Percentiles rank a stretch among this genome's conserved stretches.
These are phyloP conservation scores for Siderastrea siderea DNA, from an alignment of 92 coral and sea anemone genomes.

Conservation along the genomic window DNA sequence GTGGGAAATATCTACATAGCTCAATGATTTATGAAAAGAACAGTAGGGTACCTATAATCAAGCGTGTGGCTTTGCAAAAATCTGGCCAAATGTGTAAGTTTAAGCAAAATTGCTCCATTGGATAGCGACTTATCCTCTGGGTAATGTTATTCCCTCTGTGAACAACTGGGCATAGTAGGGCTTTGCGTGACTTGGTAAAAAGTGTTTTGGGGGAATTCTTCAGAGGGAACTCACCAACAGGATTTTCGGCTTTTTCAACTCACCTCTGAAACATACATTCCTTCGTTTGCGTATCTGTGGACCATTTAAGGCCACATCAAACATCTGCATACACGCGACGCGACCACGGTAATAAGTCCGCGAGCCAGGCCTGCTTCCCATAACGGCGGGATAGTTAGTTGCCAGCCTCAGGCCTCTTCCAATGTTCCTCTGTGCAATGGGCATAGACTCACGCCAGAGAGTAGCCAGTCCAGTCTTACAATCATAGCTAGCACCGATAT, in stretches of 20 bases:
- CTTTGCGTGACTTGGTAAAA: too few species aligned
- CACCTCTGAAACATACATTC: constrained; percentile 74
- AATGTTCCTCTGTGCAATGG: constrained; percentile 73
- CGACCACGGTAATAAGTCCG: constrained; percentile 74
- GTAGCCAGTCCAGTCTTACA: constrained; percentile 74
- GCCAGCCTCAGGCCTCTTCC: constrained; percentile 76
- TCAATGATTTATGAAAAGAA: too few species aligned
- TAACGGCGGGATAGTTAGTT: constrained; percentile 76
- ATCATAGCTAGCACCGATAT: constrained; percentile 73
- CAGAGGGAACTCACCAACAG: too few species aligned
- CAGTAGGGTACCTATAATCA: too few species aligned
- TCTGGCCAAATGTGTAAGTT: too few species aligned
- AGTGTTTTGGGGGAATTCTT: too few species aligned
- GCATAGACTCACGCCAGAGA: constrained; percentile 71
- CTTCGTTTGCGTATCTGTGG: constrained; percentile 63
- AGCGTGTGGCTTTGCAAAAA: too few species aligned
- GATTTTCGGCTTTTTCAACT: not conserved
- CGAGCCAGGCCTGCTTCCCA: constrained; percentile 76
- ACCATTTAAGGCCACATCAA: constrained; percentile 74
- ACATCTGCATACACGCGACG: constrained; percentile 75
- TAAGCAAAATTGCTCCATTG: too few species aligned
- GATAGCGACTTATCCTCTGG: too few species aligned
- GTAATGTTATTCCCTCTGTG: too few species aligned
- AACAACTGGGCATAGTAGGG: too few species aligned
- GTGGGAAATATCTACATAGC: too few species aligned